phyloP scores from a whole-genome alignment of 1,140 invertebrate genomes.

The Drosophila auraria region DNA sequence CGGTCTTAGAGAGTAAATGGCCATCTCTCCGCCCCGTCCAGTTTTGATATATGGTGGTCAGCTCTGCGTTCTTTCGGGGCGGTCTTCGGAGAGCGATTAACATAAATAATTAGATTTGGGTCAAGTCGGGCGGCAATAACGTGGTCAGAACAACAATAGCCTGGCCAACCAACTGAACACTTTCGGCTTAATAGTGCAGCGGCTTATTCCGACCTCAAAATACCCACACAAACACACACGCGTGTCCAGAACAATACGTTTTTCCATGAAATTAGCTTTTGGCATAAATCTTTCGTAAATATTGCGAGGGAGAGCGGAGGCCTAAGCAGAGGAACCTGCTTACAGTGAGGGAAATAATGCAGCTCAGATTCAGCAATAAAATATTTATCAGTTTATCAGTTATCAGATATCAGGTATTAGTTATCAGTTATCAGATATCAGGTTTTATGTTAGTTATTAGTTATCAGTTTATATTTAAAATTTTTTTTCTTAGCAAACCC shows the following conservation, averaged over 20 bases:
- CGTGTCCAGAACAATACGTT: constrained; percentile 67
- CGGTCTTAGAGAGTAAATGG: neutral
- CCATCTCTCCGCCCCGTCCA: neutral
- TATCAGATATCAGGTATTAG: no score
- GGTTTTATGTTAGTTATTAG: no score
- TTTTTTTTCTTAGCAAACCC: neutral
- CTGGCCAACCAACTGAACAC: constrained; percentile 34
- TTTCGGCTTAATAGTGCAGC: constrained; percentile 56
- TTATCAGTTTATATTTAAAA: no score
- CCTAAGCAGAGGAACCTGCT: neutral
- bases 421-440: no score
- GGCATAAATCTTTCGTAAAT: constrained; percentile 81
- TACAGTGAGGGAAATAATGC: constrained; percentile 8
- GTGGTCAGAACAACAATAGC: constrained; percentile 17
- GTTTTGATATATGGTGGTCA: constrained; percentile 63
- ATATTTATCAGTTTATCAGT: no score
- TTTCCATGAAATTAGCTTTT: constrained; percentile 83
- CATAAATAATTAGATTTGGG: constrained; percentile 79
- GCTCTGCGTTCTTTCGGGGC: neutral
- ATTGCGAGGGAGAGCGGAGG: constrained; percentile 30
- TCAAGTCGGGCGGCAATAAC: constrained; percentile 58
- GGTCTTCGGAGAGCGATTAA: constrained; percentile 75
- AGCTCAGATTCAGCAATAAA: no score
- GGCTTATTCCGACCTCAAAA: constrained; percentile 67
- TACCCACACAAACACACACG: constrained; percentile 30